Percentiles rank a stretch among this genome's conserved stretches.
These are phyloP conservation scores for Lasioglossum pauxillum DNA, from an alignment of 2,888 invertebrate genomes.

Conservation along the genomic window DNA sequence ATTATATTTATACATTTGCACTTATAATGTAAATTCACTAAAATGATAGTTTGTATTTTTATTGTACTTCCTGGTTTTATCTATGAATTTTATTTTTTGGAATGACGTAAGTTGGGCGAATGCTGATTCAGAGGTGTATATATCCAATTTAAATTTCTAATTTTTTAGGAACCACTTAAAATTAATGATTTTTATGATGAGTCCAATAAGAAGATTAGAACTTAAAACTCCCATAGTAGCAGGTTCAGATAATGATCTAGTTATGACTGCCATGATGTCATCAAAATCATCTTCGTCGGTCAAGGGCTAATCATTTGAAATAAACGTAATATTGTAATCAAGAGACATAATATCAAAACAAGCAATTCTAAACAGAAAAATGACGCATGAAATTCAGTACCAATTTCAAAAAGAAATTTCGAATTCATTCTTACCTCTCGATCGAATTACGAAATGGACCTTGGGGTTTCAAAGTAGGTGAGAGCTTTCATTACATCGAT, in stretches of 20 bases:
- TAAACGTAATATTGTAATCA: neutral
- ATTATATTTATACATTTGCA: neutral
- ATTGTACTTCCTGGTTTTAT: neutral
- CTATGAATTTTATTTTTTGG: neutral
- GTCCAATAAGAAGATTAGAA: neutral
- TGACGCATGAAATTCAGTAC: neutral
- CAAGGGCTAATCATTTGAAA: neutral
- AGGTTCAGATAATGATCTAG: neutral
- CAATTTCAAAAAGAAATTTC: conserved; percentile 13
- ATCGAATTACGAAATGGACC: conserved; percentile 30
- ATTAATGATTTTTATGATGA: neutral
- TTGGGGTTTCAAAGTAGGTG: conserved; percentile 50
- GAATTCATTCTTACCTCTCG: conserved; percentile 28
- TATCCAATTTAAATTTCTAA: neutral
- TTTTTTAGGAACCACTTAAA: neutral
- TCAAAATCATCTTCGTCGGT: neutral
- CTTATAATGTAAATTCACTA: neutral
- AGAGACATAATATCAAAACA: neutral
- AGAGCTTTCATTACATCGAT: conserved; percentile 40
- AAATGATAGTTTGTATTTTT: neutral
- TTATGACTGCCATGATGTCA: neutral
- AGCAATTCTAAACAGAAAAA: neutral
- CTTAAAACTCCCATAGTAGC: too few relatives aligned
- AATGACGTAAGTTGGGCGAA: neutral
- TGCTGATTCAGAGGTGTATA: neutral